Conservation (phyloP, 2,113 vertebrate species). For the Hemichromis elongatus region DNA sequence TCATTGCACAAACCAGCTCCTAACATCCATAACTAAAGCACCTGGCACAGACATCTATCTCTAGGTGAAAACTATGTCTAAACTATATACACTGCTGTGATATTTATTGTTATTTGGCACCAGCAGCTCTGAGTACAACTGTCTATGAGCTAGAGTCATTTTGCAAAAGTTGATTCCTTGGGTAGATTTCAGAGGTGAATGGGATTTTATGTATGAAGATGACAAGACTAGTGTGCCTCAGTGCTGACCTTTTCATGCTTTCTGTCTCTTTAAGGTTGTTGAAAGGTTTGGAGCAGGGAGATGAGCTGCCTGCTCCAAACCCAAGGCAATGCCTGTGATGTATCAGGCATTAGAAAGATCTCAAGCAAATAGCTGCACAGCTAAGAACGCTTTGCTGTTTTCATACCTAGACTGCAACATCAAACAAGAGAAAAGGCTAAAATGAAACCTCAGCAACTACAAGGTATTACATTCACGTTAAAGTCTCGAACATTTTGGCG, state of each 20-base stretch:
- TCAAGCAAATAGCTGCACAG: neutral
- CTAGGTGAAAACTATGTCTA: conserved; percentile 8
- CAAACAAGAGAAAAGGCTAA: neutral
- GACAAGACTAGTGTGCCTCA: neutral
- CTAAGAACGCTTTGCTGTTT: neutral
- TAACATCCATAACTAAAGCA: conserved; percentile 12
- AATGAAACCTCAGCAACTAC: neutral
- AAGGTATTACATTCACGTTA: neutral
- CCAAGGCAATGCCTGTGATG: neutral
- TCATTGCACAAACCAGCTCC: neutral
- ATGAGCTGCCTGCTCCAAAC: neutral
- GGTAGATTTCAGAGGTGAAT: neutral
- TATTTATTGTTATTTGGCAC: conserved; percentile 47
- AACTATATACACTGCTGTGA: conserved; percentile 3
- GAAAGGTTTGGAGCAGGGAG: neutral
- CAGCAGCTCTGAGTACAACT: neutral
- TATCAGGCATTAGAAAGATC: neutral
- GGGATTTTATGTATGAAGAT: neutral
- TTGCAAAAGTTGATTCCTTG: neutral
- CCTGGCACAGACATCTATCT: neutral
- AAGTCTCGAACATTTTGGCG: neutral
- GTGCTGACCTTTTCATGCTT: neutral
- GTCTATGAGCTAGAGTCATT: conserved; percentile 13
- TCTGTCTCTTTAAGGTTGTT: neutral
- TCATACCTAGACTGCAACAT: neutral